A percentile compares a stretch with the other conserved stretches of the same genome.
phyloP scores from a whole-genome alignment of 2,797 vertebrate genomes.

The Iguana delicatissima region DNA sequence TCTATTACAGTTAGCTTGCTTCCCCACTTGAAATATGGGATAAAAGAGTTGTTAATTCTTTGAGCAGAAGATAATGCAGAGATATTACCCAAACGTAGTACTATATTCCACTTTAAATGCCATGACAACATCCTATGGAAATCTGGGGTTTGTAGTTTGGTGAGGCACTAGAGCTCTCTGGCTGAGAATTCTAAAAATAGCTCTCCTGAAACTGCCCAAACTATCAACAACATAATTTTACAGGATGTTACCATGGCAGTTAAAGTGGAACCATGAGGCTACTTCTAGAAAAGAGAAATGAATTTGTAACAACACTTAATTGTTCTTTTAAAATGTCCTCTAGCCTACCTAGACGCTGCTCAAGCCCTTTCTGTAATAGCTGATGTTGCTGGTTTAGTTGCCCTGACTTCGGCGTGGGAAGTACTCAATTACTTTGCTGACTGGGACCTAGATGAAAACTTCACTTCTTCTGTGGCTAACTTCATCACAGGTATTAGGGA shows the following conservation, averaged over 20 bases:
- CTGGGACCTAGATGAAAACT: neutral
- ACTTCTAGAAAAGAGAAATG: neutral
- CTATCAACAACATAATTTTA: too few species aligned
- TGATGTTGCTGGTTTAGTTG: neutral
- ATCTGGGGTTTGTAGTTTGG: too few species aligned
- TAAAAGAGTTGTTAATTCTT: neutral
- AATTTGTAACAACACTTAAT: neutral
- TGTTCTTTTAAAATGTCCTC: neutral
- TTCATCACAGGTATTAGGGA: conserved; percentile 12
- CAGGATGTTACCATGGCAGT: too few species aligned
- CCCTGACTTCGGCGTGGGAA: neutral
- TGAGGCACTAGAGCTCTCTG: too few species aligned
- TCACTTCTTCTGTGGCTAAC: conserved; percentile 11
- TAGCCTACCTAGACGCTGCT: neutral
- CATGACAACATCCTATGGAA: too few species aligned
- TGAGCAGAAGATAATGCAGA: too few species aligned
- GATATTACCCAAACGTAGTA: too few species aligned
- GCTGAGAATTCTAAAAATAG: too few species aligned
- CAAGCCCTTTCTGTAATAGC: neutral
- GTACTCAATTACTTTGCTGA: neutral
- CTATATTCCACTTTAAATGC: too few species aligned
- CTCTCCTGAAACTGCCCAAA: too few species aligned
- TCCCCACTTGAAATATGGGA: neutral
- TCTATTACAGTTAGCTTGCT: neutral
- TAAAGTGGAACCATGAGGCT: too few species aligned